Conservation (phyloP, 2,797 vertebrate genomes). For the Phrynocephalus vlangalii region DNA sequence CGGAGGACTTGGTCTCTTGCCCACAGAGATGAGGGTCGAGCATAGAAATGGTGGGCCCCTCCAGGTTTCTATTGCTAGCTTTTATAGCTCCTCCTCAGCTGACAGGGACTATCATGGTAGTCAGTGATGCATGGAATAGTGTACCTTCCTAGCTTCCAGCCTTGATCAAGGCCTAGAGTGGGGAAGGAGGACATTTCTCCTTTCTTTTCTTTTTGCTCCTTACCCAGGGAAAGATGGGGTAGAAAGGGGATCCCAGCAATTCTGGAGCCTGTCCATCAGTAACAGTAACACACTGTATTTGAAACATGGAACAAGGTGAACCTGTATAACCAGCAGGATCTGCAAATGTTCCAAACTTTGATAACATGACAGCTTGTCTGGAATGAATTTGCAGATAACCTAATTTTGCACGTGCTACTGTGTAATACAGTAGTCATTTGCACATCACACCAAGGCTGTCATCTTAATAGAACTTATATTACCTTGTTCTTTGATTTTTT, state of each 20-base stretch:
- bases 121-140: neutral
- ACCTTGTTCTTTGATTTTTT: neutral
- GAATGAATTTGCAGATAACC: constrained; percentile 14
- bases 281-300: neutral
- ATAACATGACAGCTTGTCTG: constrained; percentile 27
- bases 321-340: constrained; percentile 55
- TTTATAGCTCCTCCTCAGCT: neutral
- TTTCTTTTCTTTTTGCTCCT: neutral
- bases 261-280: constrained; percentile 22
- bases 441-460: neutral
- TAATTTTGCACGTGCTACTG: neutral
- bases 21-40: no score
- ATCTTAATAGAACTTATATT: neutral
- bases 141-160: neutral
- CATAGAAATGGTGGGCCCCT: neutral
- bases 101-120: neutral
- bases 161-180: neutral
- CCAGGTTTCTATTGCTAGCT: neutral
- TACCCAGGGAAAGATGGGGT: neutral
- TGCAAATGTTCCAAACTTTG: constrained; percentile 11
- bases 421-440: neutral
- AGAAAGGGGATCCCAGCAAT: no score
- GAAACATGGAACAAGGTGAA: constrained; percentile 53
- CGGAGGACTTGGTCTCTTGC: neutral
- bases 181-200: neutral